Evolutionary conservation across 2,113 vertebrate genomes (phyloP).

Genomic region (Callionymus lyra): DNA sequence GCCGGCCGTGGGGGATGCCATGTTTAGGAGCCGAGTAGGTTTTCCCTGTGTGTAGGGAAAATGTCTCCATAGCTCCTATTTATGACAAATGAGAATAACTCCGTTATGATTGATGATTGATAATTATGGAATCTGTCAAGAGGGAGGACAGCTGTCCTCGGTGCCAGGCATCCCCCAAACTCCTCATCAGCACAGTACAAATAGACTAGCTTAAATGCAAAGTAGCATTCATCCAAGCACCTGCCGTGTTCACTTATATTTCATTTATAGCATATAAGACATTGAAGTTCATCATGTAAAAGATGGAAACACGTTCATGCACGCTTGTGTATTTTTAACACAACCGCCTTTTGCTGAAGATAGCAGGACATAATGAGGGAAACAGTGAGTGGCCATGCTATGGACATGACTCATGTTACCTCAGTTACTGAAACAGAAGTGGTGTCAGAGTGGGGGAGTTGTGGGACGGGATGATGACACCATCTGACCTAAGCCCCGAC

Average conservation of each 20-base stretch:
- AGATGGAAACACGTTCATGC: too few species aligned
- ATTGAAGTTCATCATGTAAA: too few species aligned
- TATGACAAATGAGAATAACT: slow-evolving; percentile 56
- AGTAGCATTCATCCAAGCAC: too few species aligned
- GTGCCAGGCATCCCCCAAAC: slow-evolving; percentile 18
- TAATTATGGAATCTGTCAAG: slow-evolving; percentile 28
- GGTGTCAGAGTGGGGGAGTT: neutral
- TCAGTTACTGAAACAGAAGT: too few species aligned
- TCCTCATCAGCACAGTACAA: slow-evolving; percentile 12
- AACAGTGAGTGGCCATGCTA: too few species aligned
- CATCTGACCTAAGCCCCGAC: slow-evolving; percentile 14
- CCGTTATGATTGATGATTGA: slow-evolving; percentile 44
- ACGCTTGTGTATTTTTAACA: too few species aligned
- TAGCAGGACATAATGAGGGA: too few species aligned
- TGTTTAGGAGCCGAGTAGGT: slow-evolving; percentile 37
- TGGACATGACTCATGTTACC: too few species aligned
- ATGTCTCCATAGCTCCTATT: slow-evolving; percentile 28
- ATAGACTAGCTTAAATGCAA: too few species aligned
- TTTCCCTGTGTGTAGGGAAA: slow-evolving; percentile 28
- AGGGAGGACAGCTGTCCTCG: slow-evolving; percentile 32
- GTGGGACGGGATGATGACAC: slow-evolving; percentile 21
- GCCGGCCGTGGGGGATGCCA: slow-evolving; percentile 35
- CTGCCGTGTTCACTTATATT: too few species aligned
- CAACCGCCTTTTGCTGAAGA: too few species aligned
- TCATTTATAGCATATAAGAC: too few species aligned